Percentiles rank a stretch among this genome's conserved stretches.
Evolutionary conservation across 2,113 vertebrate genomes (phyloP).

Genomic region (Heliornis fulica): DNA sequence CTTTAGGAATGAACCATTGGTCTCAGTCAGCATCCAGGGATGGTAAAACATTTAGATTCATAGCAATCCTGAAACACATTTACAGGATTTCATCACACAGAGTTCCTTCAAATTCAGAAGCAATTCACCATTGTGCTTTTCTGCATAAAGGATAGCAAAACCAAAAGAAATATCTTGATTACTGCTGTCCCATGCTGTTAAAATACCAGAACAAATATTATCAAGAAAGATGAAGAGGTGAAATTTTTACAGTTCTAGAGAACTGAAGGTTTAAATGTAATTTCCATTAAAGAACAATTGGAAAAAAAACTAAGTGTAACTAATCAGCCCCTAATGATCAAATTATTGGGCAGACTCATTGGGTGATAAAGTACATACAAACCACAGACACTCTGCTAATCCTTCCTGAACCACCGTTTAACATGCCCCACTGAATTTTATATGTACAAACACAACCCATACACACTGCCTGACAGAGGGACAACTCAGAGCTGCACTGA

Average conservation of each 20-base stretch:
- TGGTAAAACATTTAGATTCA: constrained; percentile 38
- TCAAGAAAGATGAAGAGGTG: constrained; percentile 14
- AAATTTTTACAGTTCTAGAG: background rate
- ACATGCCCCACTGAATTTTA: background rate
- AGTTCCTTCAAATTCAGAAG: constrained; percentile 40
- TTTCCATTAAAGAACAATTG: background rate
- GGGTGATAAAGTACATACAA: background rate
- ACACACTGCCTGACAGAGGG: background rate
- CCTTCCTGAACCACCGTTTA: constrained; percentile 13
- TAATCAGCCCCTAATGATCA: background rate
- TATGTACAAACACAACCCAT: background rate
- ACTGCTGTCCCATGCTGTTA: constrained; percentile 35
- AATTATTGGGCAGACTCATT: background rate
- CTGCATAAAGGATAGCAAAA: background rate
- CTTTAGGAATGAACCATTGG: background rate
- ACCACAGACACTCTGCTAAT: background rate
- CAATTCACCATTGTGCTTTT: constrained; percentile 18
- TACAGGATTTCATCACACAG: background rate
- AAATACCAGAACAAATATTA: constrained; percentile 60
- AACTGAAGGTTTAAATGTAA: background rate
- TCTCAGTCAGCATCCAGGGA: background rate
- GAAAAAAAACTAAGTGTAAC: background rate
- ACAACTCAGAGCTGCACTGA: background rate
- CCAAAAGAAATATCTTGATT: constrained; percentile 8
- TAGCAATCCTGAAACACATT: constrained; percentile 46